Evolutionary conservation across 2,888 invertebrate species (phyloP), one percentile per base, ranked within the genome.

Genomic region (Cremastinae sp.): DNA sequence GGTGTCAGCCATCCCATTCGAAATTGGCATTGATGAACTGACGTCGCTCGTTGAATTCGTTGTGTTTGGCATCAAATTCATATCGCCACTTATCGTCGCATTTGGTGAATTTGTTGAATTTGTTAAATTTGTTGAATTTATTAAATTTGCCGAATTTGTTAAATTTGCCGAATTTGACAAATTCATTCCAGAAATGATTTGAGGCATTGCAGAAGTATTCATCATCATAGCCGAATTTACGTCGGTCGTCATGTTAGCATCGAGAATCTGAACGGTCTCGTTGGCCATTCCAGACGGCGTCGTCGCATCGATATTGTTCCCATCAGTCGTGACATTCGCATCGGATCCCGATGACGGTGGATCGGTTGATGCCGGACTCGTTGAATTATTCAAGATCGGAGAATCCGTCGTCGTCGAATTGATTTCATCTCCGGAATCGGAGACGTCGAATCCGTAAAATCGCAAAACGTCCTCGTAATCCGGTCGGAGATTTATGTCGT

Each of bases 401-500:
- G 51, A 37, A 4, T 70, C 43, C 39, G 16, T 47, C 41, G 73
- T 45, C 20, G 64, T 75, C 18, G 75, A 12, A 45, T 55, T 14
- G 5, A 20, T 41, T 39, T 62, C 56, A 86, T 87, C 18, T 79
- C 83, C 10, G 85, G 85, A 65, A 65, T 79, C 74, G 28, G 72
- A 79, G 85, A 95, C 91, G 88, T 96, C 95, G 83, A 95, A 96
- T 0, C 96, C 96, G 83, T 96, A 96, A 88, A 96, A 96, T 79
- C 93, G 91, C 39, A 96, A 87, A 58, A 95, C 91, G 41, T 93
- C 92, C 88, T 94, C 94, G 85, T 95, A 96, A 78, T 93, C 93
- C n/a, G 93, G 91, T 41, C 93, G 93, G 55, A 96, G 92, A 3
- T 93, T 94, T 0, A 96, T 94, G 85, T 95, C 95, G 83, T 94